phyloP scores from a whole-genome alignment of 2,797 vertebrate genomes.

The Rhinophrynus dorsalis region DNA sequence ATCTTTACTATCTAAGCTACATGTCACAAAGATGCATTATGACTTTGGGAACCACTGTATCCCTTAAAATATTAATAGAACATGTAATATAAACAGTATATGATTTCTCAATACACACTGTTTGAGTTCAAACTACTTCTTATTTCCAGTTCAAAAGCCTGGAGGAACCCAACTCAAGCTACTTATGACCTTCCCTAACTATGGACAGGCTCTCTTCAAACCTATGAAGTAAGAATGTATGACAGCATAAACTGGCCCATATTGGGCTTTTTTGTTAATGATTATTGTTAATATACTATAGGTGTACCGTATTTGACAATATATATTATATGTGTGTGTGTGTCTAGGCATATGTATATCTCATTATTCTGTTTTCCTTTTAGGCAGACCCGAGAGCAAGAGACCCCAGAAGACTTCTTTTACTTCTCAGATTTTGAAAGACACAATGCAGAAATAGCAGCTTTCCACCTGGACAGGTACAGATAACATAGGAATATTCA shows the following conservation, averaged over 20 bases:
- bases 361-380: neutral
- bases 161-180: conserved; percentile 81
- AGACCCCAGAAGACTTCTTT: conserved; percentile 80
- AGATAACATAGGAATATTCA: neutral
- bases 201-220: conserved; percentile 79
- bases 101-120: too few relatives aligned
- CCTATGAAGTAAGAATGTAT: conserved; percentile 81
- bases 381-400: conserved; percentile 78
- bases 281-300: too few relatives aligned
- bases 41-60: too few relatives aligned
- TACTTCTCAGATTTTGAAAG: conserved; percentile 88
- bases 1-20: too few relatives aligned
- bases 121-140: too few relatives aligned
- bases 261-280: too few relatives aligned
- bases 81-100: too few relatives aligned
- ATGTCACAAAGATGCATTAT: too few relatives aligned
- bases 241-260: too few relatives aligned
- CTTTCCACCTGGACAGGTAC: conserved; percentile 84
- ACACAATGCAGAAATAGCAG: conserved; percentile 82
- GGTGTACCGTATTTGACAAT: too few relatives aligned
- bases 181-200: conserved; percentile 76
- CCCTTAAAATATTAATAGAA: too few relatives aligned
- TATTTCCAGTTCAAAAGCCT: conserved; percentile 79
- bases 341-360: neutral
- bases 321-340: neutral